Percentiles rank a stretch among this genome's conserved stretches.
These are phyloP conservation scores for Vesta saturnalis DNA, from an alignment of 2,888 invertebrate genomes.

Conservation along the genomic window DNA sequence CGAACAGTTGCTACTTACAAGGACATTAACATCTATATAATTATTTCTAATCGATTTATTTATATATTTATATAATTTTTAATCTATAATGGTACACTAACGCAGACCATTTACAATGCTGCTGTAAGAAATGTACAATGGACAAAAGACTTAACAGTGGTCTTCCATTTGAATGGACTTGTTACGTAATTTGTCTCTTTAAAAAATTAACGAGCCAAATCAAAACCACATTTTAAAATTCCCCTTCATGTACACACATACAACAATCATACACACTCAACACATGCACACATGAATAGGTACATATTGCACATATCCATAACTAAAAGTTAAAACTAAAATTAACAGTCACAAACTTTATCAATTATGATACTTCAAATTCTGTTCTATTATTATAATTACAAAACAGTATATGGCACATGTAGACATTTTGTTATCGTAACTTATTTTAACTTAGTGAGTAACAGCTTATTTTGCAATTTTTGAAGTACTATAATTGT, in stretches of 20 bases:
- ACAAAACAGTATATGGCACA: constrained; percentile 43
- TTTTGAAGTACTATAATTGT: constrained; percentile 33
- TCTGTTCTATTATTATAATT: constrained; percentile 21
- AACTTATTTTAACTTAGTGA: constrained; percentile 37
- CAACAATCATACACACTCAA: no score
- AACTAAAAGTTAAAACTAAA: constrained; percentile 55
- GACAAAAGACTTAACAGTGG: constrained; percentile 30
- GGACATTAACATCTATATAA: constrained; percentile 64
- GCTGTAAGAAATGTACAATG: constrained; percentile 39
- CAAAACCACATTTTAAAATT: not conserved
- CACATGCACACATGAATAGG: constrained; percentile 27
- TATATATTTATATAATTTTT: constrained; percentile 59
- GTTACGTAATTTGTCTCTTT: constrained; percentile 3
- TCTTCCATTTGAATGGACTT: not conserved
- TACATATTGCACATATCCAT: constrained; percentile 63
- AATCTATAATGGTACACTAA: constrained; percentile 57
- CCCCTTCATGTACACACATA: not conserved
- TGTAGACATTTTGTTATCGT: constrained; percentile 36
- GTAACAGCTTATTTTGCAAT: constrained; percentile 31
- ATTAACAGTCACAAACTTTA: constrained; percentile 58
- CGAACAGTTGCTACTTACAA: constrained; percentile 65
- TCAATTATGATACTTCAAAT: constrained; percentile 45
- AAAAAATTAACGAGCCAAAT: constrained; percentile 11
- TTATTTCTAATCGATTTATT: constrained; percentile 62
- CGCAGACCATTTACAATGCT: constrained; percentile 58